A percentile compares a stretch with the other conserved stretches of the same genome.
Evolutionary conservation across 2,888 invertebrate species (phyloP).

Genomic region (Agapostemon virescens): DNA sequence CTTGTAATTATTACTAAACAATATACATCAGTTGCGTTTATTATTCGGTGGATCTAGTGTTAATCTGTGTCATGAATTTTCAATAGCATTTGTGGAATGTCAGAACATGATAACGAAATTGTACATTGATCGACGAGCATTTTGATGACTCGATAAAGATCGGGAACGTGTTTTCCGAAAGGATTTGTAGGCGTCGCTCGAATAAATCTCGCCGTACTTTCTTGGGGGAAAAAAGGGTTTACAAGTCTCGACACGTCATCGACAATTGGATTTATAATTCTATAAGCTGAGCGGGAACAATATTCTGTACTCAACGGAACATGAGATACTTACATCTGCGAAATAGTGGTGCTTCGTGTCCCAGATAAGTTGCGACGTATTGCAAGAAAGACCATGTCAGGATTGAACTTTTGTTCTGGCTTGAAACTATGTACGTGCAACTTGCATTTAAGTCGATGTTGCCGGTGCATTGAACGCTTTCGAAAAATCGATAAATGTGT

Average conservation of each 20-base stretch:
- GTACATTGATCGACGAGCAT: background rate
- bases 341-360: constrained; percentile 36
- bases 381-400: constrained; percentile 43
- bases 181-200: background rate
- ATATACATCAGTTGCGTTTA: too few relatives aligned
- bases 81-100: background rate
- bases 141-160: background rate
- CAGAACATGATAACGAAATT: background rate
- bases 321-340: constrained; percentile 52
- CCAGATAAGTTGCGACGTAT: constrained; percentile 57
- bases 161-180: background rate
- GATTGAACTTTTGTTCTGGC: constrained; percentile 50
- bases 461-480: constrained; percentile 5
- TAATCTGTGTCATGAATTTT: background rate
- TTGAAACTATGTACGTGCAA: constrained; percentile 45
- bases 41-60: too few relatives aligned
- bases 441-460: constrained; percentile 47
- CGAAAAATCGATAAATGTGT: constrained; percentile 38
- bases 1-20: too few relatives aligned
- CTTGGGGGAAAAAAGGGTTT: background rate
- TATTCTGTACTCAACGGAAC: constrained; percentile 50
- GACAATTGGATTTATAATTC: constrained; percentile 32
- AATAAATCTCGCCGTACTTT: background rate
- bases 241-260: background rate
- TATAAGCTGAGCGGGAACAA: constrained; percentile 32